Conservation (phyloP, 2,888 invertebrate genomes). For the Agapetus fuscipes region DNA sequence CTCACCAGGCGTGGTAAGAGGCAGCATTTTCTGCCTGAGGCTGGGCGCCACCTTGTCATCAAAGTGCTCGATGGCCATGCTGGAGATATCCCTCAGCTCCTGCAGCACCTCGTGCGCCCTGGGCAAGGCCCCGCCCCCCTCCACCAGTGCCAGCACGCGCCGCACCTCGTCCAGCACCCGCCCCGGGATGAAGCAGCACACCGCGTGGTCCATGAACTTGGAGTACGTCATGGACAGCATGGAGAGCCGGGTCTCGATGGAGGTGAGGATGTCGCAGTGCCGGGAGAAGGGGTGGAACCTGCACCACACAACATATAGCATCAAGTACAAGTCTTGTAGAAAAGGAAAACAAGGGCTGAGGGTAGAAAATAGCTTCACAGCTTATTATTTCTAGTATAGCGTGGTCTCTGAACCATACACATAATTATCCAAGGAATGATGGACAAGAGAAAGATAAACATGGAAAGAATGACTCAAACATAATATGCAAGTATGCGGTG, state of each 20-base stretch:
- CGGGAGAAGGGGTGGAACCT: constrained; percentile 74
- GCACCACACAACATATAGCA: constrained; percentile 25
- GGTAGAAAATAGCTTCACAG: too few relatives aligned
- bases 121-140: constrained; percentile 52
- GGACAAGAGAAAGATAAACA: too few relatives aligned
- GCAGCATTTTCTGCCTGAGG: constrained; percentile 31
- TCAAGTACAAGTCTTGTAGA: not conserved
- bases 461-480: too few relatives aligned
- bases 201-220: constrained; percentile 73
- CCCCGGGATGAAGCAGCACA: constrained; percentile 90
- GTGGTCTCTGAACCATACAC: too few relatives aligned
- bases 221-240: constrained; percentile 89
- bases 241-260: constrained; percentile 83
- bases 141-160: constrained; percentile 61
- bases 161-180: constrained; percentile 84
- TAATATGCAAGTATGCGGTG: too few relatives aligned
- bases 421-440: too few relatives aligned
- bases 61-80: constrained; percentile 94
- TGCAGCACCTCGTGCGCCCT: constrained; percentile 78
- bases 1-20: not conserved
- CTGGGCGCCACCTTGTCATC: constrained; percentile 70
- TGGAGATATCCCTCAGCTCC: constrained; percentile 83
- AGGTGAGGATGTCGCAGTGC: constrained; percentile 84
- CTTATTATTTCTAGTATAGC: too few relatives aligned
- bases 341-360: not conserved